A percentile compares a stretch with the other conserved stretches of the same genome.
These are phyloP conservation scores for Drosophila koepferae DNA, from an alignment of 2,888 invertebrate species.

Conservation along the genomic window DNA sequence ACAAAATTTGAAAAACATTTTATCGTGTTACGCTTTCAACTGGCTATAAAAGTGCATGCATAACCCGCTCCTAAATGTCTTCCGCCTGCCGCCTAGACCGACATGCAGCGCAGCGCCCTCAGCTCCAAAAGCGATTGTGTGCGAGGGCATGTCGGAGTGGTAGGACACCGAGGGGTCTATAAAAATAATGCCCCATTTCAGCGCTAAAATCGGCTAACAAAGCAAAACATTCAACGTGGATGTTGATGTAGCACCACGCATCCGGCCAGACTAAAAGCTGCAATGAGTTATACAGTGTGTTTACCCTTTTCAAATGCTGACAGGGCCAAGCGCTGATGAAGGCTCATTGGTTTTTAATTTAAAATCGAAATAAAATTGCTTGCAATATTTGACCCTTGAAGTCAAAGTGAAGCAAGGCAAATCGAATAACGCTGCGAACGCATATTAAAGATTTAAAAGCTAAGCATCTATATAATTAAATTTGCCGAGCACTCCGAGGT, in stretches of 20 bases:
- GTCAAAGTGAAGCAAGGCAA: background rate
- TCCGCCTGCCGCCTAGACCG: conserved; percentile 1
- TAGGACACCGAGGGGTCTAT: conserved; percentile 20
- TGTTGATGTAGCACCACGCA: conserved; percentile 51
- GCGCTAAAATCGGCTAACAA: conserved; percentile 66
- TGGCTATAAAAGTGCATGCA: conserved; percentile 76
- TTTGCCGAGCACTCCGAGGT: background rate
- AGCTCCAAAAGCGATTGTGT: background rate
- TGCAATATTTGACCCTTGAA: background rate
- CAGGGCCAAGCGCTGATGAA: conserved; percentile 52
- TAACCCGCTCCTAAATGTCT: conserved; percentile 13
- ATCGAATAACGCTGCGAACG: background rate
- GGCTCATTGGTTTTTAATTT: conserved; percentile 70
- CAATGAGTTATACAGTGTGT: conserved; percentile 25
- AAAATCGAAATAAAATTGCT: conserved; percentile 57
- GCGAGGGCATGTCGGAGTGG: background rate
- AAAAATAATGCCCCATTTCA: conserved; percentile 70
- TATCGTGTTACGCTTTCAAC: conserved; percentile 78
- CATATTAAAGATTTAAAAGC: conserved; percentile 10
- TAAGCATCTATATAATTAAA: background rate
- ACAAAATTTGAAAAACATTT: conserved; percentile 73
- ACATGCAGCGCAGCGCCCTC: conserved; percentile 32
- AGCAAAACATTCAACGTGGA: conserved; percentile 51
- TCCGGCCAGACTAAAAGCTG: conserved; percentile 27
- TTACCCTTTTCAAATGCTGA: conserved; percentile 72